phyloP scores from a whole-genome alignment of 2,113 vertebrate genomes.

The Nestor notabilis region DNA sequence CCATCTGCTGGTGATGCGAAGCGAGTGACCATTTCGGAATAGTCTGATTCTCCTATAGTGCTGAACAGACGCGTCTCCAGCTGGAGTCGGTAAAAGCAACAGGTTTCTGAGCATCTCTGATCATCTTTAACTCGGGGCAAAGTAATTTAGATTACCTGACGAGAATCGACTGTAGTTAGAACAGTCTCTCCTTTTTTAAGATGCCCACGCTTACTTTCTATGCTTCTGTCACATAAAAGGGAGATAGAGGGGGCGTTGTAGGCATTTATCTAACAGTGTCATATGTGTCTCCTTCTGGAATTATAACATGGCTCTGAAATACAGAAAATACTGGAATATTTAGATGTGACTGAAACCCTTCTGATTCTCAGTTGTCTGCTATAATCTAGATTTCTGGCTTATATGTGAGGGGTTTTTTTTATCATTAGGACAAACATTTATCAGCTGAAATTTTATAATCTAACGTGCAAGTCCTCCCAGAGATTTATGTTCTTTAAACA shows the following conservation, averaged over 20 bases:
- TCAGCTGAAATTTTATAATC: background rate
- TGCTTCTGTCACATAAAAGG: background rate
- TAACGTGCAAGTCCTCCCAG: background rate
- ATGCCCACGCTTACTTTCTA: background rate
- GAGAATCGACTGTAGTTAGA: background rate
- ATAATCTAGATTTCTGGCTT: background rate
- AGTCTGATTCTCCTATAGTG: background rate
- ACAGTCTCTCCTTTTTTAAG: background rate
- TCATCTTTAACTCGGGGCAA: background rate
- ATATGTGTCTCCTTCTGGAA: background rate
- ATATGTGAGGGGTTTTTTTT: background rate
- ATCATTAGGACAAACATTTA: background rate
- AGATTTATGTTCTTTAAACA: background rate
- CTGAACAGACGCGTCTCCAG: background rate
- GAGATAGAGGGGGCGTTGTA: background rate
- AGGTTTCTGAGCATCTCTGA: background rate
- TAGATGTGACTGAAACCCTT: background rate
- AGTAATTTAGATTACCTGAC: background rate
- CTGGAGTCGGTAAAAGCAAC: background rate
- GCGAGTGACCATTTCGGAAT: background rate
- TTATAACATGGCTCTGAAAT: background rate
- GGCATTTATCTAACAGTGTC: background rate
- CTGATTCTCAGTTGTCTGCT: background rate
- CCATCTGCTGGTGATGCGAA: conserved; percentile 41
- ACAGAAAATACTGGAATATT: background rate